Percentiles rank a stretch among this genome's conserved stretches.
These are phyloP conservation scores for Petrolisthes cinctipes DNA, from an alignment of 2,888 invertebrate genomes.

Conservation along the genomic window DNA sequence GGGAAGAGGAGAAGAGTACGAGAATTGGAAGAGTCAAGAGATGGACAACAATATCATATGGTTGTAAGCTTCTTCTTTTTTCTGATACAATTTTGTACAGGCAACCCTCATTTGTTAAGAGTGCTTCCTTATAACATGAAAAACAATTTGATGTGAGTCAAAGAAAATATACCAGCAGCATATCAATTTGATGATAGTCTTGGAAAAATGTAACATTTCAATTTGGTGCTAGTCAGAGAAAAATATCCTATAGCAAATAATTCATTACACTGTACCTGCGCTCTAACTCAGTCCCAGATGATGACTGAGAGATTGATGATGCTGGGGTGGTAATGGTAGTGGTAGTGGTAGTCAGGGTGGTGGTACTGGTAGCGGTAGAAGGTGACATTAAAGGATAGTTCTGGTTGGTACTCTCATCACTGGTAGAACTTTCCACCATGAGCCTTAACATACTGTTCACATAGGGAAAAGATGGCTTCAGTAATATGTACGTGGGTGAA, in stretches of 20 bases:
- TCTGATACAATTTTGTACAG: too few species aligned
- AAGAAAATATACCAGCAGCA: not conserved
- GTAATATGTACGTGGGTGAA: not conserved
- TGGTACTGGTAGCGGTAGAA: not conserved
- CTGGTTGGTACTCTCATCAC: slow-evolving; percentile 28
- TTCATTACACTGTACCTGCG: not conserved
- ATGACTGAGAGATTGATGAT: not conserved
- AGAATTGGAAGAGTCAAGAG: too few species aligned
- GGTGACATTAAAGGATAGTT: not conserved
- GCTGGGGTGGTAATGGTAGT: slow-evolving; percentile 1
- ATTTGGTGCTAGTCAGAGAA: not conserved
- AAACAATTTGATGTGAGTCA: too few species aligned
- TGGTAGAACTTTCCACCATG: slow-evolving; percentile 42
- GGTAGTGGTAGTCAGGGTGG: not conserved
- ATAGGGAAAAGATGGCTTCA: too few species aligned
- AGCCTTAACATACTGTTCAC: slow-evolving; percentile 11
- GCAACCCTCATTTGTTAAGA: too few species aligned
- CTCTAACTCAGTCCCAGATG: not conserved
- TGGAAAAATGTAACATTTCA: not conserved
- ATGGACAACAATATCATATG: too few species aligned
- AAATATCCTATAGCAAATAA: not conserved
- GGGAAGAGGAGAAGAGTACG: not conserved
- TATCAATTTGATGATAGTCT: not conserved
- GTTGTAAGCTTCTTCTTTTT: too few species aligned
- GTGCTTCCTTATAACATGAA: too few species aligned